A percentile compares a stretch with the other conserved stretches of the same genome.
Evolutionary conservation across 53 echinoderm and acorn worm species (phyloP).

Genomic region (Henricia sp.): DNA sequence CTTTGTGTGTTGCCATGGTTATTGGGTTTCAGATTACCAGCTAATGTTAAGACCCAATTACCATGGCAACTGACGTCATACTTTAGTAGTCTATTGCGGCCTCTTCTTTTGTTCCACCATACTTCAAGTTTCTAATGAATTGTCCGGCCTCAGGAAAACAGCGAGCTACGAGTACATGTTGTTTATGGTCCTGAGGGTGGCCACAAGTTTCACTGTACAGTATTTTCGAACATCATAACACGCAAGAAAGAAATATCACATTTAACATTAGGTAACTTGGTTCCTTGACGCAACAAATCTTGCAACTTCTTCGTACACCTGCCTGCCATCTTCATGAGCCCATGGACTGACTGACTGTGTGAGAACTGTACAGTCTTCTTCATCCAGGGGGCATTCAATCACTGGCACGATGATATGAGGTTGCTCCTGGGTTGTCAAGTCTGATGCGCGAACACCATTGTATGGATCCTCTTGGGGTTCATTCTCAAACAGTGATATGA

Average conservation of each 20-base stretch:
- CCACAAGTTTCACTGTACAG: too few species aligned
- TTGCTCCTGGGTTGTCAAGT: background rate
- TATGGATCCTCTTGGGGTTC: slow-evolving; percentile 10
- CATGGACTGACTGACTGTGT: background rate
- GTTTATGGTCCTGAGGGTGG: too few species aligned
- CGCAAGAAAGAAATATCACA: background rate
- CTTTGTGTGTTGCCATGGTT: too few species aligned
- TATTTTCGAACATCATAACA: too few species aligned
- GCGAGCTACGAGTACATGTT: too few species aligned
- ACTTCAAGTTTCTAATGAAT: too few species aligned
- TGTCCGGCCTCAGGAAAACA: too few species aligned
- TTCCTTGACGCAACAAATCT: background rate
- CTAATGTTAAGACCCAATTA: too few species aligned
- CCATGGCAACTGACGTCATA: too few species aligned
- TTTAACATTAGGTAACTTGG: background rate
- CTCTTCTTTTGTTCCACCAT: too few species aligned
- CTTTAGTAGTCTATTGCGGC: too few species aligned
- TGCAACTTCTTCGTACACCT: background rate
- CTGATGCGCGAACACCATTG: background rate
- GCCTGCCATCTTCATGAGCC: slow-evolving; percentile 10
- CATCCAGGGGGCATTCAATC: slow-evolving; percentile 1
- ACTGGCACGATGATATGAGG: slow-evolving; percentile 7
- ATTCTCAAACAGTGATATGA: background rate
- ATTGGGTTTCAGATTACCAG: too few species aligned
- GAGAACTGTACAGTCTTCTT: background rate